A percentile compares a stretch with the other conserved stretches of the same genome.
Conservation (phyloP, 2,797 vertebrate genomes). For the Oreochromis grahami region DNA sequence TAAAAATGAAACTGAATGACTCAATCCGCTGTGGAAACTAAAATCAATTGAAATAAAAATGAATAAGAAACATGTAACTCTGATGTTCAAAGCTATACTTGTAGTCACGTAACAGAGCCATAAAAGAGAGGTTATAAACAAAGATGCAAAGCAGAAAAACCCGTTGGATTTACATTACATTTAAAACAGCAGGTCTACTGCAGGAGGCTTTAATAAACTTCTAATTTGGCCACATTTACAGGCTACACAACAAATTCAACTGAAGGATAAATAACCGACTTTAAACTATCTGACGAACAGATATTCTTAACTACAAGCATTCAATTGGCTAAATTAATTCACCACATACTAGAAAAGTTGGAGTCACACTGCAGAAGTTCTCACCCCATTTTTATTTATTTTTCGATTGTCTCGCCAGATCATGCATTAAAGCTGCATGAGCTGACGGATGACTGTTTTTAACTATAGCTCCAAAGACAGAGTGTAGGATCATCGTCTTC, state of each 20-base stretch:
- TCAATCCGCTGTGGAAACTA: fast-evolving
- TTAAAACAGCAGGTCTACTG: neutral
- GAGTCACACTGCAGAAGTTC: neutral
- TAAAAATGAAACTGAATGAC: neutral
- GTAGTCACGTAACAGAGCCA: neutral
- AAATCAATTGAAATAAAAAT: neutral
- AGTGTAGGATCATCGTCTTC: neutral
- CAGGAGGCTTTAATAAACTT: neutral
- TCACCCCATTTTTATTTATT: neutral
- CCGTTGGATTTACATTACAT: fast-evolving
- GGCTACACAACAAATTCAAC: neutral
- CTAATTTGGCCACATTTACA: neutral
- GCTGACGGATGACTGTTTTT: neutral
- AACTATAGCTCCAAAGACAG: neutral
- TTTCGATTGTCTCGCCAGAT: neutral
- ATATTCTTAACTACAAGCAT: neutral
- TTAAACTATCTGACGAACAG: neutral
- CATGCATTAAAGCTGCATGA: fast-evolving
- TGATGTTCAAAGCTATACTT: neutral
- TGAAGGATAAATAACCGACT: too few species aligned
- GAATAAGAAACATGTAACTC: neutral
- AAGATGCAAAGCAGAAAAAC: neutral
- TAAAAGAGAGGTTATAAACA: neutral
- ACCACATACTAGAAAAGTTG: neutral
- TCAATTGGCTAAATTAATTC: neutral